Evolutionary conservation across 2,888 invertebrate species (phyloP), one percentile per base, ranked within the genome.

Genomic region (Tachina fera): DNA sequence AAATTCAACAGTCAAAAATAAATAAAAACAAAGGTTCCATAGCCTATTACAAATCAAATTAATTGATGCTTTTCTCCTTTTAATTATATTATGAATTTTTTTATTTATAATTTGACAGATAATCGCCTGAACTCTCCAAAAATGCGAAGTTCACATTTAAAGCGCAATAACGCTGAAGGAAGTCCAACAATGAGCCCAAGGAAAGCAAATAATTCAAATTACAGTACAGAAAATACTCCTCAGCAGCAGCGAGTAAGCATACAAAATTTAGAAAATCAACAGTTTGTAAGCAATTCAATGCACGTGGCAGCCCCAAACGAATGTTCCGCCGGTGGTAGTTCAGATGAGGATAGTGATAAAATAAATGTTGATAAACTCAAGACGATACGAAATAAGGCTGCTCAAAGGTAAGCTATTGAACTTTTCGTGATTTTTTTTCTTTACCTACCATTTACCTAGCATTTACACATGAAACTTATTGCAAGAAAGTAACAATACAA

Each of bases 291-390:
- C 61, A 90, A 89, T 83, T 89, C 90, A 19, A 88, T 90, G 84
- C 90, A 91, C 84, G 89, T 91, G 13, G 89, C 90, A 41, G 90
- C 92, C 5, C 91, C 93, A n/a, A 90, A 91, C 85, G 90, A 87
- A 0, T 90, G 91, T 74, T 90, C 91, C 13, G 90, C 89, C 9
- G 89, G 92, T 43, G 94, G 94, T 65, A 94, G 94, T 78, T 95
- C 95, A 77, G 95, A 95, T 72, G 91, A 91, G 14, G 95, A 95
- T 87, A 95, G 95, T 79, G 95, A 95, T 63, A 91, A 92, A 90
- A 94, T 96, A 84, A 95, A 95, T 88, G 94, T 95, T 78, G 95
- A 95, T 1, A 96, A 96, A 90, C 92, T 96, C 71, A 95, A 95
- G 89, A 94, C 94, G 9, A 96, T 96, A 88, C 93, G 95, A 68